These are phyloP conservation scores for Regulus satrapa DNA, from an alignment of 2,113 vertebrate species.

Conservation along the genomic window DNA sequence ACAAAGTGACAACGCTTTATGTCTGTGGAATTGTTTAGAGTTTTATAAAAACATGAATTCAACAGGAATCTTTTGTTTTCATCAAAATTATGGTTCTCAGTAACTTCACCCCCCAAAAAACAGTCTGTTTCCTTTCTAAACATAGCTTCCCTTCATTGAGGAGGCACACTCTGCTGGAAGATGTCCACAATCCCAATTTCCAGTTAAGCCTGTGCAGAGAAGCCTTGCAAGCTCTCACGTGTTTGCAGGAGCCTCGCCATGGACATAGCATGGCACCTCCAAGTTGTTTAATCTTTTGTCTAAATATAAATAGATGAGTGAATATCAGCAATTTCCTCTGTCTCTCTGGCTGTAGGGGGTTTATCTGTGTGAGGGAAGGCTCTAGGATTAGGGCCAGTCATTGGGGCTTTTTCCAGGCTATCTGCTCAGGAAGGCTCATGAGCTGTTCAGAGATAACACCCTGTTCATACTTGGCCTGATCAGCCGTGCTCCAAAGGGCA, in stretches of 20 bases:
- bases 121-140: background rate
- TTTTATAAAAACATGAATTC: background rate
- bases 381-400: conserved; percentile 25
- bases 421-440: conserved; percentile 21
- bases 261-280: background rate
- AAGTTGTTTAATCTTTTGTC: conserved; percentile 55
- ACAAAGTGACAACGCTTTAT: background rate
- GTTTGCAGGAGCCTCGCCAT: background rate
- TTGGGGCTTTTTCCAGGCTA: conserved; percentile 7
- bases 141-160: background rate
- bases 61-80: background rate
- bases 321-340: conserved; percentile 51
- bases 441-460: conserved; percentile 29
- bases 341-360: background rate
- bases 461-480: background rate
- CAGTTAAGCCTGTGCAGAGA: background rate
- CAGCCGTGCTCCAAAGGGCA: background rate
- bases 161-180: background rate
- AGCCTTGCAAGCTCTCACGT: background rate
- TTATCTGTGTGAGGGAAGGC: conserved; percentile 11
- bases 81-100: background rate
- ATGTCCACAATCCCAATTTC: background rate
- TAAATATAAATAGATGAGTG: conserved; percentile 63
- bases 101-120: background rate
- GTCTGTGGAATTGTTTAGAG: background rate